These are phyloP conservation scores for Actias luna DNA, from an alignment of 2,888 invertebrate genomes.

Conservation along the genomic window DNA sequence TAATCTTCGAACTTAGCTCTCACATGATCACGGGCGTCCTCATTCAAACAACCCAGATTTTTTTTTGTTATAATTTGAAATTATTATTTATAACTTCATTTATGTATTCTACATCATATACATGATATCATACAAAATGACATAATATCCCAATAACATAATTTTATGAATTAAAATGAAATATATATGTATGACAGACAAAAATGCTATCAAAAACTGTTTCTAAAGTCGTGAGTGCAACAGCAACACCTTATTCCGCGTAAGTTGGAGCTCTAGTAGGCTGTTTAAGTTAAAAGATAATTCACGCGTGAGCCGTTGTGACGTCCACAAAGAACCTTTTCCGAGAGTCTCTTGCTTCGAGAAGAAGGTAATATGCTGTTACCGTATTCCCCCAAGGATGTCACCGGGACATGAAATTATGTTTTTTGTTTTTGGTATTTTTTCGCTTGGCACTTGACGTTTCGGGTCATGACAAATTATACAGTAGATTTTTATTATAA, in stretches of 20 bases:
- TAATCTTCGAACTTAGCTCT: too few relatives aligned
- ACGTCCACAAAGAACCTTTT: conserved; percentile 53
- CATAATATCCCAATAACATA: too few relatives aligned
- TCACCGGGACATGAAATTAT: conserved; percentile 48
- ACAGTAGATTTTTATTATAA: background rate
- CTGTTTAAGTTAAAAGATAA: conserved; percentile 49
- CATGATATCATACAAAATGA: too few relatives aligned
- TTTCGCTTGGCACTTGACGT: background rate
- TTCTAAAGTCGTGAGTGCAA: background rate
- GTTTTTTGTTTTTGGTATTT: conserved; percentile 30
- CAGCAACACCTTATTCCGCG: background rate
- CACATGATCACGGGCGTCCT: too few relatives aligned
- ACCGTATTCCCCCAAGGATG: conserved; percentile 56
- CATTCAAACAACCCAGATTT: too few relatives aligned
- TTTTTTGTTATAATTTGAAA: too few relatives aligned
- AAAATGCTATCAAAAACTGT: too few relatives aligned
- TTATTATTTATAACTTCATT: too few relatives aligned
- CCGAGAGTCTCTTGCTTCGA: conserved; percentile 50
- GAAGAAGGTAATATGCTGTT: conserved; percentile 53
- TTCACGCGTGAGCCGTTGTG: conserved; percentile 50
- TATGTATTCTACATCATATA: too few relatives aligned
- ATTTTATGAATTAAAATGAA: too few relatives aligned
- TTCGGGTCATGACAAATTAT: background rate
- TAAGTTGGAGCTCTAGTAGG: conserved; percentile 44
- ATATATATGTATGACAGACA: too few relatives aligned